Base-by-base conservation (phyloP, 2,797 vertebrate genomes). In the Novumbra hubbsi region DNA sequence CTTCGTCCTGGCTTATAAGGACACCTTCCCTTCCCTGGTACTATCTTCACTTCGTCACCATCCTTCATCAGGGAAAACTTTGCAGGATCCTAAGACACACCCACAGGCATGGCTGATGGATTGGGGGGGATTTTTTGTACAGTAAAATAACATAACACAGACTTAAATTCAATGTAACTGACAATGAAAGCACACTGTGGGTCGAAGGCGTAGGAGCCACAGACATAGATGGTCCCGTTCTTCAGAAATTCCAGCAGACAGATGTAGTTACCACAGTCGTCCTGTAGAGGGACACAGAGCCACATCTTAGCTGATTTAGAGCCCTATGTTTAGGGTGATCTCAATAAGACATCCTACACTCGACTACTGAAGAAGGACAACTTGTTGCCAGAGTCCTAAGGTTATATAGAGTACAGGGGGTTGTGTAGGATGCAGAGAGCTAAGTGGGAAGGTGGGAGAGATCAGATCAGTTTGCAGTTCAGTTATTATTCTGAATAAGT, bases 191-290 rank as follows among this genome's bases (percentile, higher is more conserved):
- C 87, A 65, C 88, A 92, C 67, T 84, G 86, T 27, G 91, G 91
- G 65, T 88, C 78, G 82, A 90, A 92, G 71, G 91, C 90, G 68
- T 90, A 92, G 69, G 91, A 92, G 67, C 91, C 91, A 49, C 91
- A 91, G 68, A 77, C 87, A 70, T 89, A 83, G 81, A 92, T 86
- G 62, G 87, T 87, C 68, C 83, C 87, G 48, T 81, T 78, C 75
- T 87, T 89, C 81, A 77, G 85, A 76, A 86, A 83, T 79, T 82
- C 77, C 85, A 92, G 80, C 80, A 92, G 83, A 74, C 89, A 89
- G 78, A 92, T 73, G 80, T 88, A 92, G 86, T 92, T 92, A 80
- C 84, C 81, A 74, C 91, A 92, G 75, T 91, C 88, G 0, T 76
- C 82, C 91, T 91, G 79, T 45, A 72, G 41, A 28, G 81, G 24